Base-by-base conservation (phyloP, 2,797 vertebrate species). In the Cuniculus paca region DNA sequence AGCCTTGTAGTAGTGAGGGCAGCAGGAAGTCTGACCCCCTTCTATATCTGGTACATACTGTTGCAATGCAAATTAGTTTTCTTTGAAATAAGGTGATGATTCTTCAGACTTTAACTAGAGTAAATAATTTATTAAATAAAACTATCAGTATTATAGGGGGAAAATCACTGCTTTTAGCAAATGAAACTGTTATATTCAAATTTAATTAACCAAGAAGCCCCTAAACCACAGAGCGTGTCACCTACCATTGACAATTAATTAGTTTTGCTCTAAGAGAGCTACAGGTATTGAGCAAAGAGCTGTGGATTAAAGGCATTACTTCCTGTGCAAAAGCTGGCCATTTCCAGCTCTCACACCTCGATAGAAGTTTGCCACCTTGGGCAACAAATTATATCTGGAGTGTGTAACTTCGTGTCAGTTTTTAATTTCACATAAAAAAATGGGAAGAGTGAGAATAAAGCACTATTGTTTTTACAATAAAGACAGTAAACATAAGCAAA, bases 241-340 rank as follows among this genome's bases (percentile, higher is more conserved):
- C 83, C 90, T 42, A 72, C 85, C 97, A 95, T 50, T 96, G 85
- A 97, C 96, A 97, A 98, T 96, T 96, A 98, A 97, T 98, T 98
- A 72, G 17, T 89, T 97, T 94, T 98, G 96, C 92, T 91, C 72
- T 95, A 78, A 93, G 92, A 89, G 95, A 94, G 95, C 75, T 97
- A 90, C 58, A 94, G 87, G 88, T 97, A 95, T 82, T 83, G 89
- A 97, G 81, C 39, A 88, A 96, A 97, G 97, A 92, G 24, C 72
- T 93, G 8, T 19, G 90, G 93, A 97, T 97, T 95, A 95, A 97
- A 91, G 84, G 54, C 65, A 97, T 97, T 96, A 13, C 14, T n/a
- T 82, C 52, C 89, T 84, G 45, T 91, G 68, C 65, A 80, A 85
- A 94, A 34, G 61, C 81, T 96, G 72, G 48, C 88, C 96, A 28